Evolutionary conservation across 30 jellyfish, hydroid and myxozoan genomes (phyloP), one percentile per base, ranked within the genome.

Genomic region (Hydractinia echinata): DNA sequence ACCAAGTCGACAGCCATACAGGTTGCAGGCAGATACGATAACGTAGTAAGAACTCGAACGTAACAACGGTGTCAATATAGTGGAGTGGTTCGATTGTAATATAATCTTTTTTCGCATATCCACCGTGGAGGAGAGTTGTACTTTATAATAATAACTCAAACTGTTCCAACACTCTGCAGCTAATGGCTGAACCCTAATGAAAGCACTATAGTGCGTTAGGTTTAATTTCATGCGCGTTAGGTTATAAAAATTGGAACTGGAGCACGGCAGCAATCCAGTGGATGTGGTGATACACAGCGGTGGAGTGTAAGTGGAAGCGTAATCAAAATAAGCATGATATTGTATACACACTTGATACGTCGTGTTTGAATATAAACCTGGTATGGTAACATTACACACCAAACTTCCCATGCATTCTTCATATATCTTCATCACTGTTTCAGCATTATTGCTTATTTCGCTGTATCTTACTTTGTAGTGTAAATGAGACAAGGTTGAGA

Each of bases 241-340:
- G 6, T 64, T 64, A 13, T 6, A 51, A 64, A 64, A n/a, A 6
- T 64, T 51, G 4, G 74, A 51, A n/a, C 51, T 13, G 10, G 19
- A 3, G 39, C 74, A 64, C 9, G 74, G 74, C 39, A 64, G 39
- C 19, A 64, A 44, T 44, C 74, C 74, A 8, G 74, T 64, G 19
- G 74, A 64, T 64, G 74, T 51, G 18, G 10, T 64, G 51, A 64
- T 51, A 64, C 74, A 64, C 74, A n/a, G 74, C 1, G 74, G 74
- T 13, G 18, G 51, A 64, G 51, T 64, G 18, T n/a, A 64, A n/a
- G 74, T 6, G 51, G 74, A 44, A 44, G 39, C 19, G 39, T 64
- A 64, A 51, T 64, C 74, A 64, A 64, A 64, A 7, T 44, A 64
- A 64, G 74, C 74, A n/a, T 6, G 74, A 51, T 64, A 64, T 1